Base-by-base conservation (phyloP, 2,113 vertebrate genomes). In the Uria lomvia region DNA sequence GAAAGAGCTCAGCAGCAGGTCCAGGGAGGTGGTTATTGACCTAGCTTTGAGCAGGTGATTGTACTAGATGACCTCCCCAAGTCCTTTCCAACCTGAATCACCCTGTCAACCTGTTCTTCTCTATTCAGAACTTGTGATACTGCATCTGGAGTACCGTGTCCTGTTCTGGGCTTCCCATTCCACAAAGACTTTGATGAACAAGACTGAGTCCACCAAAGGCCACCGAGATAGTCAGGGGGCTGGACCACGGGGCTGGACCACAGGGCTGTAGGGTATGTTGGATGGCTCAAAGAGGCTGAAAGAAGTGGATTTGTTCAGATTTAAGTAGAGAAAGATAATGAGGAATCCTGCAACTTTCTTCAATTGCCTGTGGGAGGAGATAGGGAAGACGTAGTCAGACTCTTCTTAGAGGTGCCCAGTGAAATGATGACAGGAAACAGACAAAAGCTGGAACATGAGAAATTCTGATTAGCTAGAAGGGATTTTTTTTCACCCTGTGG, bases 101-200 rank as follows among this genome's bases (percentile, higher is more conserved):
- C 14, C 10, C 36, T 22, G 19, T 68, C 52, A 75, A 43, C 13
- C 43, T 52, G 6, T 52, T 60, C 15, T 65, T 85, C 42, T 87
- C 45, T 71, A 2, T 63, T 78, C 38, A 68, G 12, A n/a, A 45
- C 4, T 62, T 56, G 30, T 17, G 26, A 66, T 26, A n/a, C 12
- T 60, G 26, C 23, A 30, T 50, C 60, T 3, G 1, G 32, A 49
- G 15, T 73, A 49, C 0, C 0, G 15, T 23, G 9, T 76, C 49
- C 45, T 68, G 23, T 7, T 94, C 55, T 42, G 43, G 43, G 29
- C 12, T 86, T 42, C 12, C 18, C 2, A 4, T 62, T 80, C 43
- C 52, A 43, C 16, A 75, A 24, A 66, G 66, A n/a, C 38, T 86
- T 73, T 73, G 29, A 56, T 56, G 45, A 72, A 49, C 32, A 29